Base-by-base conservation (phyloP, 2,888 invertebrate species). In the Nebria brevicollis region DNA sequence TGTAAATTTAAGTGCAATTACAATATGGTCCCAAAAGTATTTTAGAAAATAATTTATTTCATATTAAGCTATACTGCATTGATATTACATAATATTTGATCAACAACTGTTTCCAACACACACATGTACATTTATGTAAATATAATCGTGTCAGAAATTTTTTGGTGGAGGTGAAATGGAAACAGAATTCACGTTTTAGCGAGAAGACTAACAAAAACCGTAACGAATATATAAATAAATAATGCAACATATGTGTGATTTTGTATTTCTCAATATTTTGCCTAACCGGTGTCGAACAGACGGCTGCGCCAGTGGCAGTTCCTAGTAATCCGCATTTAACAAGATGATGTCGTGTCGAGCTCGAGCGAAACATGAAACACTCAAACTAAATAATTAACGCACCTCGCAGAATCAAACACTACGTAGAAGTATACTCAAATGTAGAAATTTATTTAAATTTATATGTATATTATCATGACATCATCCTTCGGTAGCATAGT, bases 281-380 rank as follows among this genome's bases (percentile, higher is more conserved):
- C 77, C 70, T 70, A 54, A 25, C 70, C 77, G 68, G 66, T 77
- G 66, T 70, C 42, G 68, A 43, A 77, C 66, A 77, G 68, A 77
- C 54, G 26, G 64, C 54, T 76, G 25, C 42, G 41, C 68, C 66
- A 25, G 66, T 66, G 25, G 68, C 43, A 43, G 10, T 77, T 77
- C 77, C 77, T 15, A 70, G 77, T 77, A 77, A 66, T 77, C 77
- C 77, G 43, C 68, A 77, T 68, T 77, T 77, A 77, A 77, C 77
- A 70, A 68, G 66, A 77, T 26, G 34, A 34, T 66, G 20, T n/a
- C 2, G 34, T 20, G 15, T 25, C 26, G 43, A 77, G 70, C 43
- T 42, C 10, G 13, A 13, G 66, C 25, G 66, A 13, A 66, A 66
- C 15, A 66, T 66, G 11, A 54, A 77, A 20, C 68, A 43, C 43